Evolutionary conservation across 2,888 invertebrate species (phyloP).

Genomic region (Suillia variegata): DNA sequence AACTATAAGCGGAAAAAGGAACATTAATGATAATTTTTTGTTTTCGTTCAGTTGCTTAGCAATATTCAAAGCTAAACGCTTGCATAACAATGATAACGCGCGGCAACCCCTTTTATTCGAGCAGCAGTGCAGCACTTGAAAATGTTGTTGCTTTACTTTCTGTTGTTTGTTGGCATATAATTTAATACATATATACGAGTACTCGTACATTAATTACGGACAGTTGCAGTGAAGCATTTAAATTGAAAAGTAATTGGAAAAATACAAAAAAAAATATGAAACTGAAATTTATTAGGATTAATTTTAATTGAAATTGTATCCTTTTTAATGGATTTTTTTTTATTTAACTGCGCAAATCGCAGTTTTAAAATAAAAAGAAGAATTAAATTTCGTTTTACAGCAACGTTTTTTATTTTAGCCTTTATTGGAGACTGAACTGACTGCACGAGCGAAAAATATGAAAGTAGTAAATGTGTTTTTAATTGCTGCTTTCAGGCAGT

Average conservation of each 20-base stretch:
- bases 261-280: not conserved
- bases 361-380: too few species aligned
- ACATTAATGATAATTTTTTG: not conserved
- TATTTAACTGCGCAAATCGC: too few species aligned
- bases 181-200: not conserved
- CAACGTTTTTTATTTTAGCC: too few species aligned
- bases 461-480: slow-evolving; percentile 42
- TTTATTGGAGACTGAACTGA: too few species aligned
- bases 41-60: not conserved
- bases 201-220: not conserved
- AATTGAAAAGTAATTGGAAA: not conserved
- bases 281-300: slow-evolving; percentile 31
- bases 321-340: not conserved
- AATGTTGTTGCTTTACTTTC: not conserved
- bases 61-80: not conserved
- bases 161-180: too few species aligned
- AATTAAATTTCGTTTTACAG: too few species aligned
- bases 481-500: slow-evolving; percentile 35
- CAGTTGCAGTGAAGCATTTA: slow-evolving; percentile 2
- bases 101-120: slow-evolving; percentile 10
- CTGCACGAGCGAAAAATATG: too few species aligned
- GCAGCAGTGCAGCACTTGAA: not conserved
- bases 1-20: not conserved
- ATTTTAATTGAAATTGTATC: slow-evolving; percentile 47
- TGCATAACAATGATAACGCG: not conserved